phyloP scores from a whole-genome alignment of 1,140 invertebrate species.

The Rhynchophorus ferrugineus region DNA sequence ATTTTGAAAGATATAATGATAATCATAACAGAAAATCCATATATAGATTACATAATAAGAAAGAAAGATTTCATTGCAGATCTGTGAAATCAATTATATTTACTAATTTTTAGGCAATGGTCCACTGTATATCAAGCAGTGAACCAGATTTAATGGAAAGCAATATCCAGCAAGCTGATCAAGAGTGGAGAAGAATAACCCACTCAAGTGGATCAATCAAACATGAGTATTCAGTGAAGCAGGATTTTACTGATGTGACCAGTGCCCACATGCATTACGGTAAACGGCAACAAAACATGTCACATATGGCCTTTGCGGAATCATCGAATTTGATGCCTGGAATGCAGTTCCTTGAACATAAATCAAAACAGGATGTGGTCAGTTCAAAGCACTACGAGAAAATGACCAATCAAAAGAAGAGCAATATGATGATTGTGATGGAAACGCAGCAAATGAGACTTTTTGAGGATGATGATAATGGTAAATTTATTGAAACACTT shows the following conservation, averaged over 20 bases:
- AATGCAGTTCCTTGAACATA: conserved; percentile 32
- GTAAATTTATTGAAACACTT: conserved; percentile 25
- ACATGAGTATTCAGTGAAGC: conserved; percentile 23
- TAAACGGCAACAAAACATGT: conserved; percentile 25
- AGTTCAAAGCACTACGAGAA: conserved; percentile 38
- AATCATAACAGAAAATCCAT: too few species aligned
- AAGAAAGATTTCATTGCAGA: too few species aligned
- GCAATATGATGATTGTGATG: conserved; percentile 36
- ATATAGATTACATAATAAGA: too few species aligned
- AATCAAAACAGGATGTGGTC: conserved; percentile 32
- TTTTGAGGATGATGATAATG: conserved; percentile 37
- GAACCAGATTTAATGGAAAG: conserved; percentile 63
- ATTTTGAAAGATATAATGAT: too few species aligned
- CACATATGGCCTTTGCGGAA: conserved; percentile 35
- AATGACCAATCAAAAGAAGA: conserved; percentile 32
- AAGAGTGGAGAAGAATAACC: conserved; percentile 27
- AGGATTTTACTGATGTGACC: conserved; percentile 22
- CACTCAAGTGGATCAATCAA: conserved; percentile 18
- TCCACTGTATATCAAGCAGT: conserved; percentile 77
- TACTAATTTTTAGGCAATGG: conserved; percentile 67
- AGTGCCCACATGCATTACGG: conserved; percentile 26
- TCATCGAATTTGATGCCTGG: conserved; percentile 35
- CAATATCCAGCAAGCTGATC: conserved; percentile 30
- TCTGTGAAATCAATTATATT: too few species aligned
- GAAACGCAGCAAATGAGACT: conserved; percentile 34